Evolutionary conservation across 2,888 invertebrate genomes (phyloP), one percentile per base, ranked within the genome.

Genomic region (Tortrix viridana): DNA sequence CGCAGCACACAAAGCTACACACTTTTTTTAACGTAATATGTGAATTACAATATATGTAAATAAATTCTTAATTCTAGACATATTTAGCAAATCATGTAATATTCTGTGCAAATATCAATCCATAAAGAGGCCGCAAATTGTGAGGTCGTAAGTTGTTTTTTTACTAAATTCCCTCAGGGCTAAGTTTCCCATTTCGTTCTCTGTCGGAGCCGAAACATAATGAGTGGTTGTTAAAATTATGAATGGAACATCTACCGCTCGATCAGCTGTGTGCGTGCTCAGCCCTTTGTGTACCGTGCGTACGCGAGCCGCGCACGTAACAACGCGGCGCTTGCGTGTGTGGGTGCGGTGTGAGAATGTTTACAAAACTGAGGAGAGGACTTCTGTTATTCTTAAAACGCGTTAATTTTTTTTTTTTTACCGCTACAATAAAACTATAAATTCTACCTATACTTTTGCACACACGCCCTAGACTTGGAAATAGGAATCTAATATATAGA

Each of bases 211-310:
- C 61, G 63, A 74, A 75, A 77, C 76, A 86, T 88, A 89, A 89
- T 88, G 86, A 89, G 86, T 80, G 86, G 88, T 86, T 89, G 88
- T 89, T 88, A 86, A 87, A 85, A 86, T 88, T 88, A 89, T 89
- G 89, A 89, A 89, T 89, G 89, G 84, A 89, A 81, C 82, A 82
- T 86, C 86, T 84, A 80, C 79, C 69, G 75, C 81, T 73, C 62
- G 63, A 60, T 57, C 62, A 43, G 57, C 63, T 72, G 82, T 84
- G 82, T 81, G 81, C 67, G 74, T 72, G 53, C 53, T 19, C 46
- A 48, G 54, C 58, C 47, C 44, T 54, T 63, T 57, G 41, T 57
- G 57, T 62, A 43, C 41, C 22, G 47, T 56, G 46, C 59, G 60
- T 55, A 44, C 56, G 49, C 62, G 50, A 5, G 22, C 19, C 22